Percentiles rank a stretch among this genome's conserved stretches.
phyloP scores from a whole-genome alignment of 1,140 invertebrate species.

The Drosophila carrolli region DNA sequence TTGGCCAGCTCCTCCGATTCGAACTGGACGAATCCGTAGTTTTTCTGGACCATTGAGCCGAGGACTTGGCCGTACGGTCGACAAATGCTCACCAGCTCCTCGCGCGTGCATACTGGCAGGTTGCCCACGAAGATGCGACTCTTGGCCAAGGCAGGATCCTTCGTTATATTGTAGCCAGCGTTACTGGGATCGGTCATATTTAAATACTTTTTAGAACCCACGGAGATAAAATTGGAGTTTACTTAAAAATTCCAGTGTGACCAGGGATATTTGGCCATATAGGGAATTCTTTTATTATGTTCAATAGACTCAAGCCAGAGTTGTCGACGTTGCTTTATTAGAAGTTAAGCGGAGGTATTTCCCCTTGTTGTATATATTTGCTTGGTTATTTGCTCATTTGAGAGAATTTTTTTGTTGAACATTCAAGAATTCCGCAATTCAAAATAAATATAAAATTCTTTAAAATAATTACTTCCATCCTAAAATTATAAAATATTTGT shows the following conservation, averaged over 20 bases:
- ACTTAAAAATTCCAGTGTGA: slow-evolving; percentile 6
- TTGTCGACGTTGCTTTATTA: not conserved
- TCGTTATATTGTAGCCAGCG: slow-evolving; percentile 58
- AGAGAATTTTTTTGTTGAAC: too few relatives aligned
- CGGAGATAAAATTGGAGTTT: not conserved
- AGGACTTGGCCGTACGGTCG: slow-evolving; percentile 89
- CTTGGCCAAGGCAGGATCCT: slow-evolving; percentile 88
- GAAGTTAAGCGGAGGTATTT: too few relatives aligned
- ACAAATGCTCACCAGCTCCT: slow-evolving; percentile 91
- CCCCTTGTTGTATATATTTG: too few relatives aligned
- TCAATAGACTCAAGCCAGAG: not conserved
- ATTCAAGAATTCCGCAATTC: too few relatives aligned
- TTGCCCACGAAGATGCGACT: slow-evolving; percentile 92
- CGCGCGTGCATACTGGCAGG: slow-evolving; percentile 87
- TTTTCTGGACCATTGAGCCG: slow-evolving; percentile 90
- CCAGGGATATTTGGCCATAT: not conserved
- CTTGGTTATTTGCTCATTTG: too few relatives aligned
- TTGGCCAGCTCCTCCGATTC: slow-evolving; percentile 90
- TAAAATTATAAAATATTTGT: too few relatives aligned
- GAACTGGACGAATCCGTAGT: slow-evolving; percentile 95
- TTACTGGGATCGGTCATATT: slow-evolving; percentile 9
- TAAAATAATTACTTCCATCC: too few relatives aligned
- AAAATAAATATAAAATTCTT: too few relatives aligned
- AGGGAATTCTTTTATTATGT: not conserved
- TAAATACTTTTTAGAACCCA: not conserved